Percentiles rank a stretch among this genome's conserved stretches.
These are phyloP conservation scores for Apostichopus leukothele DNA, from an alignment of 53 echinoderm and acorn worm species.

Conservation along the genomic window DNA sequence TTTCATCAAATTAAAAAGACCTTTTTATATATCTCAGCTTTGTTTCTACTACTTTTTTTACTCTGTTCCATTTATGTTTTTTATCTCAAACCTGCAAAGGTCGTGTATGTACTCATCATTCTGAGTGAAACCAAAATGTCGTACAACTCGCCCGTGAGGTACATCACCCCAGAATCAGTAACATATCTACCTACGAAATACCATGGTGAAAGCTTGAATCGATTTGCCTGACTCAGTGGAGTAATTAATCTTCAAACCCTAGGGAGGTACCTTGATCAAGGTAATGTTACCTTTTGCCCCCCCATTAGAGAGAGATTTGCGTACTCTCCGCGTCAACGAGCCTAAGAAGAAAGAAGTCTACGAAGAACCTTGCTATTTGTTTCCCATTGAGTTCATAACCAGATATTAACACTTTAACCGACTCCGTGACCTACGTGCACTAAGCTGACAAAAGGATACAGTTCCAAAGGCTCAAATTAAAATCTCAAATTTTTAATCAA, in stretches of 20 bases:
- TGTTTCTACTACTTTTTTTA: no score
- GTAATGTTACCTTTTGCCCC: not conserved
- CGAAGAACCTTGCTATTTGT: not conserved
- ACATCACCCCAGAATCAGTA: not conserved
- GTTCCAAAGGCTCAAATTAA: not conserved
- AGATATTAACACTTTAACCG: no score
- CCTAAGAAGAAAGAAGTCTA: not conserved
- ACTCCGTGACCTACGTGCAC: not conserved
- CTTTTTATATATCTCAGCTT: no score
- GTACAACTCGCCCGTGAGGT: not conserved
- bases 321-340: not conserved
- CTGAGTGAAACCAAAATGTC: no score
- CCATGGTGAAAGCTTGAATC: not conserved
- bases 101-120: no score
- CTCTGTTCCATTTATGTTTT: no score
- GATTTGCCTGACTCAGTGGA: slow-evolving; percentile 2
- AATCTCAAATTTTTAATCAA: slow-evolving; percentile 7
- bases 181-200: not conserved
- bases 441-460: not conserved
- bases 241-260: slow-evolving; percentile 27
- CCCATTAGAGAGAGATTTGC: not conserved
- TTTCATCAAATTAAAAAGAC: no score
- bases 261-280: slow-evolving; percentile 30
- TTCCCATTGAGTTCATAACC: no score
- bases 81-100: no score